These are phyloP conservation scores for Plagiodera versicolora DNA, from an alignment of 2,888 invertebrate genomes.

Conservation along the genomic window DNA sequence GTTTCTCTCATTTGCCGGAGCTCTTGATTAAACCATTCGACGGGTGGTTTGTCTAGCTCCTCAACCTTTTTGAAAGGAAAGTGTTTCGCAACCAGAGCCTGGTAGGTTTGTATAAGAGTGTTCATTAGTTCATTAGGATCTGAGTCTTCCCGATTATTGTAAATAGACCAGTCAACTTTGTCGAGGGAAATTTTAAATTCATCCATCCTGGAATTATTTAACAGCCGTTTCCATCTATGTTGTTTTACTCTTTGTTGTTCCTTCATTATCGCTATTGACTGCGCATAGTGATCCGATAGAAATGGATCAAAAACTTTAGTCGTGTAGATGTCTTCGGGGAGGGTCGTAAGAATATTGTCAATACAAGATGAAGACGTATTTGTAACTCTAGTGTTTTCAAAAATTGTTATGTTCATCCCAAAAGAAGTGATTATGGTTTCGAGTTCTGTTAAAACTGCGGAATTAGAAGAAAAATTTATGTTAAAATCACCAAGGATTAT, in stretches of 20 bases:
- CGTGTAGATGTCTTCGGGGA: background rate
- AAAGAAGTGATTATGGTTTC: background rate
- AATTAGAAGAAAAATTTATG: too few relatives aligned
- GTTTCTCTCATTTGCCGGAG: slow-evolving; percentile 5
- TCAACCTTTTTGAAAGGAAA: background rate
- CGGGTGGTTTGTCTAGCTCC: background rate
- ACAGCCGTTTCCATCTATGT: too few relatives aligned
- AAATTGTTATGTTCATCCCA: background rate
- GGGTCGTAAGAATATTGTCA: slow-evolving; percentile 1
- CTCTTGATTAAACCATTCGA: slow-evolving; percentile 7
- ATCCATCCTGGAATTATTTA: too few relatives aligned
- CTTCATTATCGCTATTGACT: slow-evolving; percentile 1
- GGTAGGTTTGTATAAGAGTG: background rate
- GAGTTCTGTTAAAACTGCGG: background rate
- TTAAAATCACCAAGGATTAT: too few relatives aligned
- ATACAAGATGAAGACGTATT: slow-evolving; percentile 2
- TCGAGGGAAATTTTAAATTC: background rate
- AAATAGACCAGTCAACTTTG: slow-evolving; percentile 6
- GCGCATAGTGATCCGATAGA: slow-evolving; percentile 3
- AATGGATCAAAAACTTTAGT: slow-evolving; percentile 2
- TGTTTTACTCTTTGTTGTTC: background rate
- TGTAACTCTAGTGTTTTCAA: background rate
- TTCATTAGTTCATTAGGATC: background rate
- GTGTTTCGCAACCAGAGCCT: slow-evolving; percentile 1
- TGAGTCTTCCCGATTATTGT: background rate